A percentile compares a stretch with the other conserved stretches of the same genome.
Conservation (phyloP, 1,140 invertebrate species). For the Pemphigus obesinymphae region DNA sequence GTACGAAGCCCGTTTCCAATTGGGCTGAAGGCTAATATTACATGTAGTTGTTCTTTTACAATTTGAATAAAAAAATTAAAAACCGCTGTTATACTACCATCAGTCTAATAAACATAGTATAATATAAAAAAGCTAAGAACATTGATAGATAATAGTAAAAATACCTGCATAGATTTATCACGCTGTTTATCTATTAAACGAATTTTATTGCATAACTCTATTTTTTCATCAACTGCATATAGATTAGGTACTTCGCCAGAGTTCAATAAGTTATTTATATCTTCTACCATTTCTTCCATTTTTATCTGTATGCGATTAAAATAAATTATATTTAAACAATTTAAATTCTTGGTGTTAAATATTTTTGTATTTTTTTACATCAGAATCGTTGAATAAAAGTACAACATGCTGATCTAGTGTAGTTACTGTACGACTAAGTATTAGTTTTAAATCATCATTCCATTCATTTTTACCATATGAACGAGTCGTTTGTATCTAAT, state of each 20-base stretch:
- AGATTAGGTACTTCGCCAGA: constrained; percentile 91
- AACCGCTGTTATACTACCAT: constrained; percentile 80
- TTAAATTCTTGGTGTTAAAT: neutral
- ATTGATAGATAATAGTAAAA: too few relatives aligned
- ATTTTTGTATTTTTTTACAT: neutral
- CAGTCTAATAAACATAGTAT: constrained; percentile 58
- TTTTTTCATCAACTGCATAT: constrained; percentile 81
- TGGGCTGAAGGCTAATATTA: constrained; percentile 88
- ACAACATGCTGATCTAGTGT: constrained; percentile 6
- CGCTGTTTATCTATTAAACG: constrained; percentile 79
- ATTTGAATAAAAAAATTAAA: constrained; percentile 90
- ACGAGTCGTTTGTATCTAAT: constrained; percentile 22
- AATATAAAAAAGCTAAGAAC: too few relatives aligned
- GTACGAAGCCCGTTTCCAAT: constrained; percentile 81
- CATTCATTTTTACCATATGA: constrained; percentile 12
- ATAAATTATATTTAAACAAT: too few relatives aligned
- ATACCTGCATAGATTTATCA: constrained; percentile 74
- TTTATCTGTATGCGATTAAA: too few relatives aligned
- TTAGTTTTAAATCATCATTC: constrained; percentile 20
- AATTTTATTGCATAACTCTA: constrained; percentile 96
- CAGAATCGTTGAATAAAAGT: constrained; percentile 16
- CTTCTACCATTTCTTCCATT: constrained; percentile 88
- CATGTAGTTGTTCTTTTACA: constrained; percentile 86
- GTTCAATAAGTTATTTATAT: constrained; percentile 90
- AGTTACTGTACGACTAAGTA: neutral